Base-by-base conservation (phyloP, 2,113 vertebrate genomes). In the Hippopotamus amphibius region DNA sequence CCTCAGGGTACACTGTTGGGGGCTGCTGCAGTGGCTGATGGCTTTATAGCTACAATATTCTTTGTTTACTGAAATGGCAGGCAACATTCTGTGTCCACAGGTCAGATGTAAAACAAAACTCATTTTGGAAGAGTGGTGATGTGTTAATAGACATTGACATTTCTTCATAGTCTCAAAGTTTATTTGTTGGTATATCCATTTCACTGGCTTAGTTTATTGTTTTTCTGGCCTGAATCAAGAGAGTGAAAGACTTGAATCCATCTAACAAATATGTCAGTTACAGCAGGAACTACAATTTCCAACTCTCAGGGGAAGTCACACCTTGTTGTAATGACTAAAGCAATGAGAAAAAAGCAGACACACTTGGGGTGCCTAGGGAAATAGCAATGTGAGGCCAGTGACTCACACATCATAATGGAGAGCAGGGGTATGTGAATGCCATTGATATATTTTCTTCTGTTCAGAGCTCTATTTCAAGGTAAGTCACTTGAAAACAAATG, bases 401-500 rank as follows among this genome's bases (percentile, higher is more conserved):
- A 96, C 33, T 92, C 57, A 97, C 65, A 82, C 63, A 90, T 83
- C 46, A 79, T 53, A 93, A 68, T 57, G 76, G 48, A 59, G 26
- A 33, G 2, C 7, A 37, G 14, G 53, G 30, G 53, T 7, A 66
- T 63, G 43, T 76, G 72, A 41, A 55, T 71, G 59, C 37, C 74
- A 82, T 10, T 90, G 46, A 59, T 88, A 53, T 1, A 81, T 95
- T 88, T 93, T 86, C 11, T 96, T 76, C 72, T 82, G 33, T 66
- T 95, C 33, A 53, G 16, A 82, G 33, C 24, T 90, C 21, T 28
- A 65, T 95, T 95, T 93, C 65, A 90, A 59, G 30, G 37, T 28
- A 89, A 85, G 59, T 26, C 57, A 57, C 80, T 97, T 89, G 65
- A 92, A 97, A 92, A 89, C 10, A 86, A 95, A 94, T 92, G 50